Evolutionary conservation across 2,888 invertebrate species (phyloP).

Genomic region (Clitarchus hookeri): DNA sequence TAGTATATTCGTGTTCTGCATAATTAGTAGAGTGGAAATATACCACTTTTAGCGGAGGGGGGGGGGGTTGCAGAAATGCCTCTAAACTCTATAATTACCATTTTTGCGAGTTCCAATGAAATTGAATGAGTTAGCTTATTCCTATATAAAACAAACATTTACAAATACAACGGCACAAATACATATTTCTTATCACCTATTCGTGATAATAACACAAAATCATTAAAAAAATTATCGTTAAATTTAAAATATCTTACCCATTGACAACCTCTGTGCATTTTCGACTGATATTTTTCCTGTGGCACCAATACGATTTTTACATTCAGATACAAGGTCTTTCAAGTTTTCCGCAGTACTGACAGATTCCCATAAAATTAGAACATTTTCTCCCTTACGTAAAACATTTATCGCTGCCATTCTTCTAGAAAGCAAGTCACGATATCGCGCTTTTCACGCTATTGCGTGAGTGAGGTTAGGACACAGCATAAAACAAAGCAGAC

Average conservation of each 20-base stretch:
- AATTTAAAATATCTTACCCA: slow-evolving; percentile 56
- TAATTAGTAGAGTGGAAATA: too few species aligned
- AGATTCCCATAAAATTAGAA: slow-evolving; percentile 64
- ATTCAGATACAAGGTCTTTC: slow-evolving; percentile 58
- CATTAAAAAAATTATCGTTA: slow-evolving; percentile 27
- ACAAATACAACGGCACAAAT: too few species aligned
- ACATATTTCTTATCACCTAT: not conserved
- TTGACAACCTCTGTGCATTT: slow-evolving; percentile 63
- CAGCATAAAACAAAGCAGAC: too few species aligned
- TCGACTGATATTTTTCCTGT: slow-evolving; percentile 61
- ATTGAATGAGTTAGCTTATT: not conserved
- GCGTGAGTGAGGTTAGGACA: too few species aligned
- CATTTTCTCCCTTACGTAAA: slow-evolving; percentile 52
- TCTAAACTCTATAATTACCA: too few species aligned
- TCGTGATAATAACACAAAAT: not conserved
- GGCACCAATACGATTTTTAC: slow-evolving; percentile 56
- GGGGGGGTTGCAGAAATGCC: too few species aligned
- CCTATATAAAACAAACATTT: too few species aligned
- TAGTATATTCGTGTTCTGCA: too few species aligned
- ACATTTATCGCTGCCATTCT: too few species aligned
- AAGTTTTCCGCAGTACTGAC: slow-evolving; percentile 56
- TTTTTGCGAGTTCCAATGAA: not conserved
- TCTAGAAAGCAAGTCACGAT: too few species aligned
- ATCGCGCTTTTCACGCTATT: too few species aligned
- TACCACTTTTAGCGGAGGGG: too few species aligned